Percentiles rank a stretch among this genome's conserved stretches.
Conservation (phyloP, 2,797 vertebrate species). For the Sebastes matsubarae region DNA sequence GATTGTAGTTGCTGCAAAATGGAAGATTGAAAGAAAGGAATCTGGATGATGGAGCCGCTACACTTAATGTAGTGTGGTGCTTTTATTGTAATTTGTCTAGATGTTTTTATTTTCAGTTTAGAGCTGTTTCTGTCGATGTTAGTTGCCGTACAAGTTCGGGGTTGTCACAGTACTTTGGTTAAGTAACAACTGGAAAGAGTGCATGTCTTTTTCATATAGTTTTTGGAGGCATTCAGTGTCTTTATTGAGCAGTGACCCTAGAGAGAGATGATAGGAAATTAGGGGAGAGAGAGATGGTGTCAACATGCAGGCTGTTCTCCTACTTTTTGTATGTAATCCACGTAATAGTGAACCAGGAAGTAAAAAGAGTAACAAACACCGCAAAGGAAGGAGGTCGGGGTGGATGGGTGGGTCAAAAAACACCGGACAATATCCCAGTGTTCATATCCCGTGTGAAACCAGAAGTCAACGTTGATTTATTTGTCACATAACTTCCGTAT, state of each 20-base stretch:
- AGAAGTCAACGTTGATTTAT: too few relatives aligned
- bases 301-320: too few relatives aligned
- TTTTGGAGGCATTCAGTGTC: too few relatives aligned
- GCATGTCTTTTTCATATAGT: background rate
- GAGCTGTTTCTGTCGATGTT: background rate
- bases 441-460: too few relatives aligned
- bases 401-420: too few relatives aligned
- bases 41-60: background rate
- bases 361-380: too few relatives aligned
- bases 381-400: fast-evolving
- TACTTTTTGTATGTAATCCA: too few relatives aligned
- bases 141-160: background rate
- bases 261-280: background rate
- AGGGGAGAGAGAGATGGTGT: too few relatives aligned
- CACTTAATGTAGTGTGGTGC: background rate
- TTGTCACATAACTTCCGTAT: too few relatives aligned
- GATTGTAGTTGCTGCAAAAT: conserved; percentile 32
- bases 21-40: background rate
- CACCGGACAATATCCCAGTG: too few relatives aligned
- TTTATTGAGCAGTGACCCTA: background rate
- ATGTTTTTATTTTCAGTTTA: background rate
- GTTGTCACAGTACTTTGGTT: background rate
- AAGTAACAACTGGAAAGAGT: background rate
- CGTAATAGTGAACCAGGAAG: too few relatives aligned
- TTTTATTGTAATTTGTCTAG: background rate